Percentiles rank a stretch among this genome's conserved stretches.
Conservation (phyloP, 2,888 invertebrate species). For the Ryuthela nishihirai region DNA sequence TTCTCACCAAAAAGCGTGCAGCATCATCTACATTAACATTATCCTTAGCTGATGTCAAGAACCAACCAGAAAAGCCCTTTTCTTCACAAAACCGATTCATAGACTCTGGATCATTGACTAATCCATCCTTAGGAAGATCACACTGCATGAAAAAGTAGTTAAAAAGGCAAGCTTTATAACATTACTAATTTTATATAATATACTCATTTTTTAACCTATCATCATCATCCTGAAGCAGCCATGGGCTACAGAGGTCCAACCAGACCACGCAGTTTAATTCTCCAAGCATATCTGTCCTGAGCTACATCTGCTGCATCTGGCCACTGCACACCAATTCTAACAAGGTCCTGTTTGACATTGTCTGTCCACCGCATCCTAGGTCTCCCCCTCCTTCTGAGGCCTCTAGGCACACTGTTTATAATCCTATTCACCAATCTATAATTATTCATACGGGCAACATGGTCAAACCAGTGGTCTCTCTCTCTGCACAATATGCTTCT, state of each 20-base stretch:
- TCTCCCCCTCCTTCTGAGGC: no score
- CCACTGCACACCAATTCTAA: no score
- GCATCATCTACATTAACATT: slow-evolving; percentile 96
- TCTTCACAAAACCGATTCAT: slow-evolving; percentile 93
- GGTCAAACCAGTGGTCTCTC: no score
- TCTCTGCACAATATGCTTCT: no score
- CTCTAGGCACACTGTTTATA: no score
- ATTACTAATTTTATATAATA: neutral
- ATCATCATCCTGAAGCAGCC: neutral
- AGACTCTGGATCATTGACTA: slow-evolving; percentile 66
- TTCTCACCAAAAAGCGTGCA: slow-evolving; percentile 81
- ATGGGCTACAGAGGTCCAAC: neutral
- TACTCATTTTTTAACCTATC: neutral
- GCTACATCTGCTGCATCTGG: no score
- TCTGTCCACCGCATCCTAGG: no score
- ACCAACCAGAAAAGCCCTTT: slow-evolving; percentile 91
- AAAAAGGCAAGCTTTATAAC: slow-evolving; percentile 1
- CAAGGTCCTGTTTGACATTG: no score
- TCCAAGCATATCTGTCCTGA: no score
- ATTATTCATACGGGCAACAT: no score
- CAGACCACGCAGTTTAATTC: no score
- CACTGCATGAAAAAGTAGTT: slow-evolving; percentile 58
- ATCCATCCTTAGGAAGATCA: slow-evolving; percentile 85
- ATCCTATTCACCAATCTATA: no score
- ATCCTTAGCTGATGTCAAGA: slow-evolving; percentile 93